Conservation (phyloP, 2,113 vertebrate genomes). For the Panthera tigris region DNA sequence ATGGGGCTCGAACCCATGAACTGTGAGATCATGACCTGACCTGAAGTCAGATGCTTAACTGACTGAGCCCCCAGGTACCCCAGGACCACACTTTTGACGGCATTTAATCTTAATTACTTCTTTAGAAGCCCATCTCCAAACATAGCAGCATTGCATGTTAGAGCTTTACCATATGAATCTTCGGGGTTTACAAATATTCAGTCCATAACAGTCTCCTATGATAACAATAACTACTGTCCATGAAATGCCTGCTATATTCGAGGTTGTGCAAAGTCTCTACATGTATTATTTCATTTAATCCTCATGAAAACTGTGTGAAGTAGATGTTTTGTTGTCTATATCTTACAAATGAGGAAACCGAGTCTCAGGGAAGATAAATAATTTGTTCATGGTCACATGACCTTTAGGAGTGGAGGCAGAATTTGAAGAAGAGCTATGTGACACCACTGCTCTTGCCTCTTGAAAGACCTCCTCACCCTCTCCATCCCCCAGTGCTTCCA, state of each 20-base stretch:
- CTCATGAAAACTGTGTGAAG: not conserved
- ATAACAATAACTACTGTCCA: not conserved
- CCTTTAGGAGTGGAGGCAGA: not conserved
- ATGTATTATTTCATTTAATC: not conserved
- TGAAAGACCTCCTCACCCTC: not conserved
- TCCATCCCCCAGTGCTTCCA: not conserved
- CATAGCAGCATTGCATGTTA: not conserved
- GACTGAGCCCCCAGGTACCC: too few relatives aligned
- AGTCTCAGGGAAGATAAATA: not conserved
- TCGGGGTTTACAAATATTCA: not conserved
- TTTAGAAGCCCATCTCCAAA: not conserved
- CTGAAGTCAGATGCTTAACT: too few relatives aligned
- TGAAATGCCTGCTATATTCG: not conserved
- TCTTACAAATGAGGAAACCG: conserved; percentile 9
- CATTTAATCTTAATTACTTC: not conserved
- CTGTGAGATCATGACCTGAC: too few relatives aligned
- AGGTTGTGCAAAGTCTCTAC: not conserved
- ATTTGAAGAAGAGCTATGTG: not conserved
- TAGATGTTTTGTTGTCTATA: not conserved
- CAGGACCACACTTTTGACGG: not conserved
- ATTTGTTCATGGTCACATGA: not conserved
- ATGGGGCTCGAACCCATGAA: too few relatives aligned
- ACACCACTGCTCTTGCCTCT: not conserved
- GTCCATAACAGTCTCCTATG: not conserved
- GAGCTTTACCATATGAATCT: not conserved